Base-by-base conservation (phyloP, 1,140 invertebrate species). In the Drosophila subpulchrella region DNA sequence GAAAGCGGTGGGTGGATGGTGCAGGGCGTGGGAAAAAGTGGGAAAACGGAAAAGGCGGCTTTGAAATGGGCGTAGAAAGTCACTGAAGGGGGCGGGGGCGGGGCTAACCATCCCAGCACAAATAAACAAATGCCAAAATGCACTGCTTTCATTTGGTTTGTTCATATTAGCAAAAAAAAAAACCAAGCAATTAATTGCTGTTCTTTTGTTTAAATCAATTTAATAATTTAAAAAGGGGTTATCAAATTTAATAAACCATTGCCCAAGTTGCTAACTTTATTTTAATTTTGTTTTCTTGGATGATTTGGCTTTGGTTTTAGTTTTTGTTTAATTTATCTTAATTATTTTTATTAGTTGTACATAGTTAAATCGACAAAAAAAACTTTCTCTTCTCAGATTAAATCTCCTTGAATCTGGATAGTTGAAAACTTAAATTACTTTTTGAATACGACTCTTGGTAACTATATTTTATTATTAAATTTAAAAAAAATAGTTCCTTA, bases 111-210 rank as follows among this genome's bases (percentile, higher is more conserved):
- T 32, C n/a, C 13, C 12, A 17, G 17, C 5, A 65, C 17, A 61
- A 48, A 61, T 20, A 36, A 59, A 48, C 13, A 27, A 24, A 17
- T 27, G 39, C 51, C 38, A 61, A 61, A 41, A n/a, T 20, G n/a
- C 46, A 47, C 4, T 27, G 46, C 7, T 47, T 46, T 46, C 8
- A 20, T 8, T 42, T 42, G 0, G 7, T 11, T 20, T 11, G 15
- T 42, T 42, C 8, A 8, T 15, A 15, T 7, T 8, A 3, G 6
- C 39, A 41, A 7, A 15, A 7, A 15, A 15, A 7, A 15, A 41
- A 15, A 6, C 6, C 13, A 41, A 7, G 39, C n/a, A 8, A 7
- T 15, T 41, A 41, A 7, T 41, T 41, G 39, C 13, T 15, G 6
- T 15, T 41, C n/a, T 41, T 6, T 41, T 15, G 6, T 10, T 15